A percentile compares a stretch with the other conserved stretches of the same genome.
These are phyloP conservation scores for Drosophila demipolita DNA, from an alignment of 2,888 invertebrate species.

Conservation along the genomic window DNA sequence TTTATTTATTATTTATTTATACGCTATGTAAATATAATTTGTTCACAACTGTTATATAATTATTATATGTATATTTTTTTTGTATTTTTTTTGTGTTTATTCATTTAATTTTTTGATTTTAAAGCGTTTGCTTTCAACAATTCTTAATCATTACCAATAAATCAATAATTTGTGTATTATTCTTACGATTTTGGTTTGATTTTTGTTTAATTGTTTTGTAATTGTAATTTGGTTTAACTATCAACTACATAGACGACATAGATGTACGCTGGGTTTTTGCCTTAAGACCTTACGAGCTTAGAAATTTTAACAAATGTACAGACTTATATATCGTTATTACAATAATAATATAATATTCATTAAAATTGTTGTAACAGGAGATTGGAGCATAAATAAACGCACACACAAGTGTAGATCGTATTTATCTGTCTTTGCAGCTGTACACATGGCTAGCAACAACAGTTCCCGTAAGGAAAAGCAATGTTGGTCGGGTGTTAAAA, in stretches of 20 bases:
- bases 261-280: constrained; percentile 52
- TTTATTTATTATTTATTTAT: constrained; percentile 82
- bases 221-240: constrained; percentile 71
- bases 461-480: constrained; percentile 1
- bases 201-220: constrained; percentile 49
- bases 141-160: constrained; percentile 52
- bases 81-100: constrained; percentile 27
- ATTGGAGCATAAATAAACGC: constrained; percentile 22
- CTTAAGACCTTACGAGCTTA: constrained; percentile 59
- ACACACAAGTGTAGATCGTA: constrained; percentile 3
- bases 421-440: constrained; percentile 2
- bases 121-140: constrained; percentile 73
- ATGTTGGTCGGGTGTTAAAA: constrained; percentile 12
- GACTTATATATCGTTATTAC: constrained; percentile 72
- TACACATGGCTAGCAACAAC: constrained; percentile 8
- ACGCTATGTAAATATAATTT: constrained; percentile 78
- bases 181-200: constrained; percentile 52
- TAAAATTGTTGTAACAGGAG: constrained; percentile 46
- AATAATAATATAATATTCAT: constrained; percentile 63
- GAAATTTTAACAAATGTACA: constrained; percentile 80
- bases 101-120: constrained; percentile 64
- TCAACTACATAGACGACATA: constrained; percentile 70
- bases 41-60: constrained; percentile 80
- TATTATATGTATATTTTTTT: constrained; percentile 41
- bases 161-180: constrained; percentile 60